Percentiles rank a stretch among this genome's conserved stretches.
These are phyloP conservation scores for Anguilla pacifica DNA, from an alignment of 2,797 vertebrate genomes.

Conservation along the genomic window DNA sequence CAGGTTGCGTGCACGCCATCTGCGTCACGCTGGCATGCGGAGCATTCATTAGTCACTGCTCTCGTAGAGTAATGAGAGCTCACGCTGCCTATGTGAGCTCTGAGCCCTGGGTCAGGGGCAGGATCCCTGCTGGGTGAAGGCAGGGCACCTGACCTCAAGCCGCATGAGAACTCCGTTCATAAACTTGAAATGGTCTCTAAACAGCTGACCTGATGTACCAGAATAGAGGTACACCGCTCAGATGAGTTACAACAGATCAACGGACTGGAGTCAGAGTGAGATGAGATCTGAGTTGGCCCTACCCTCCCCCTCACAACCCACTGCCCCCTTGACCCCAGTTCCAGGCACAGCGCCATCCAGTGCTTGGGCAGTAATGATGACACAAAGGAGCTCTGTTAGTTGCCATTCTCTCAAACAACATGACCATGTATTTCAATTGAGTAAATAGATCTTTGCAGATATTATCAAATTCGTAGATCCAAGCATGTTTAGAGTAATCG, in stretches of 20 bases:
- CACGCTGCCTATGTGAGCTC: background rate
- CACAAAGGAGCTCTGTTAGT: slow-evolving; percentile 40
- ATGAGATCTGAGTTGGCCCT: slow-evolving; percentile 43
- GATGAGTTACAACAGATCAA: background rate
- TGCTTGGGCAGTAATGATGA: slow-evolving; percentile 32
- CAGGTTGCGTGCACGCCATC: background rate
- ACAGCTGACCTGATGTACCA: background rate
- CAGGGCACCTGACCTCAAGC: background rate
- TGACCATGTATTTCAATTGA: background rate
- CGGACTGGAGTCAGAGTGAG: slow-evolving; percentile 22
- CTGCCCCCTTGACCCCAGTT: background rate
- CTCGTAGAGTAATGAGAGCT: background rate
- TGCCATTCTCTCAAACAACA: background rate
- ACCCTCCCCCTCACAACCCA: background rate
- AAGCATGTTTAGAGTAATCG: background rate
- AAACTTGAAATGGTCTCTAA: background rate
- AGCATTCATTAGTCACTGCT: background rate
- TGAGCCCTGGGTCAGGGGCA: background rate
- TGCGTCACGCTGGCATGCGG: background rate
- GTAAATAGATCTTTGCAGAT: background rate
- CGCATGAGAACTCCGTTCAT: background rate
- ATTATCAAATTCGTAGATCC: background rate
- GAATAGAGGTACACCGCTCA: background rate
- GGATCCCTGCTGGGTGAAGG: background rate
- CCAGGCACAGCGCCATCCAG: background rate